Evolutionary conservation across 2,113 vertebrate genomes (phyloP).

Genomic region (Prunella himalayana): DNA sequence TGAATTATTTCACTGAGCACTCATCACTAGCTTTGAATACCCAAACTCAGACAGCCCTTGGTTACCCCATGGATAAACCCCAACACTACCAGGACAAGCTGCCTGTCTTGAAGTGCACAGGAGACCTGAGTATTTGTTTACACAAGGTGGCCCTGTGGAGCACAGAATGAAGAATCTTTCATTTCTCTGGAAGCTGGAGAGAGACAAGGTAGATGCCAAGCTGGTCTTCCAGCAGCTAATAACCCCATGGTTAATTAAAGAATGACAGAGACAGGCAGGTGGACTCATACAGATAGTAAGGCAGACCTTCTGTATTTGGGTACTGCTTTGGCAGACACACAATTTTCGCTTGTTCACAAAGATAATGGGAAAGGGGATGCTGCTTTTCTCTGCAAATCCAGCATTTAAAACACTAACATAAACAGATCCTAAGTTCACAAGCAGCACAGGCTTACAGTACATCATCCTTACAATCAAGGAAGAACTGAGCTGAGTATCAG

Average conservation of each 20-base stretch:
- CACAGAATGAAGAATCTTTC: background rate
- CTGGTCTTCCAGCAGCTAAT: background rate
- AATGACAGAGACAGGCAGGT: background rate
- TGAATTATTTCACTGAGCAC: background rate
- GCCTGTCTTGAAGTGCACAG: fast-evolving
- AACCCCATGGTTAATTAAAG: background rate
- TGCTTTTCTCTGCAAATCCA: background rate
- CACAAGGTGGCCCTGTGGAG: background rate
- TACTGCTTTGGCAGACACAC: background rate
- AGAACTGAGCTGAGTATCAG: background rate
- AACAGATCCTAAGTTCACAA: background rate
- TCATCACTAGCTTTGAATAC: background rate
- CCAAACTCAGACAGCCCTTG: background rate
- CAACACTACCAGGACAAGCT: background rate
- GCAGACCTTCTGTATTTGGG: background rate
- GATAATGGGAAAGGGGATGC: background rate
- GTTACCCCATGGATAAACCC: background rate
- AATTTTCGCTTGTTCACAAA: background rate
- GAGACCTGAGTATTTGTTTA: background rate
- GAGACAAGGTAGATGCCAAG: background rate
- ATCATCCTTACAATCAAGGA: background rate
- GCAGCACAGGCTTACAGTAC: background rate
- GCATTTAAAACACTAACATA: background rate
- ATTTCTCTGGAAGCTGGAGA: background rate
- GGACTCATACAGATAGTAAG: background rate